Conservation (phyloP, 37 sponge, comb jelly and placozoan genomes). For the Cladorhizidae sp. region DNA sequence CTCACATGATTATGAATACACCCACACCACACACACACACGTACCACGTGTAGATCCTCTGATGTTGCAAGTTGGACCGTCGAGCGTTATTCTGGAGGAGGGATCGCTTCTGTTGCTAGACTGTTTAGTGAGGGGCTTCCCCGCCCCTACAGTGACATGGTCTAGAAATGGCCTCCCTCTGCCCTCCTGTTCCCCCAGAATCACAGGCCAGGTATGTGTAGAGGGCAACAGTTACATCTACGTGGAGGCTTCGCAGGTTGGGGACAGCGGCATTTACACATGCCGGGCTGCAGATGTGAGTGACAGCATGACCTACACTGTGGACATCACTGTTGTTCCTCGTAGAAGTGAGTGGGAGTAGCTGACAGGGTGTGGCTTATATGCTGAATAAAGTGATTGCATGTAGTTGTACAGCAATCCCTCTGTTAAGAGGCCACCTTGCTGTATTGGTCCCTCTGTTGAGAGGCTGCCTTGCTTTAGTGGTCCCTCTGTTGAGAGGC, state of each 20-base stretch:
- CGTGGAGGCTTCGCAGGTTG: not conserved
- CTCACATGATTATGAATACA: not conserved
- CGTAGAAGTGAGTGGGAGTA: slow-evolving; percentile 5
- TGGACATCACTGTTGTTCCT: not conserved
- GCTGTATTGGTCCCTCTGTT: no score
- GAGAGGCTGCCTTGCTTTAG: no score
- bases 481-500: no score
- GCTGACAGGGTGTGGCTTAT: no score
- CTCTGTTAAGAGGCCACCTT: no score
- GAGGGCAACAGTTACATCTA: not conserved
- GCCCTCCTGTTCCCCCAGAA: not conserved
- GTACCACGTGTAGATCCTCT: not conserved
- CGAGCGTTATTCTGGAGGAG: not conserved
- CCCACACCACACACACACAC: not conserved
- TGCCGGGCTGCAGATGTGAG: not conserved
- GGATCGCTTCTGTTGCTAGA: not conserved
- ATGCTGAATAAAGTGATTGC: no score
- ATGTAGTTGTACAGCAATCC: no score
- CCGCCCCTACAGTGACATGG: not conserved
- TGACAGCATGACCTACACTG: not conserved
- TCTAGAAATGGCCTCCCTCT: not conserved
- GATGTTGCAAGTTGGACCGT: not conserved
- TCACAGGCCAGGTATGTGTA: not conserved
- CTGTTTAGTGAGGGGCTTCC: not conserved
- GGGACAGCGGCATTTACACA: not conserved